Base-by-base conservation (phyloP, 1,140 invertebrate species). In the Papilio polyxenes region DNA sequence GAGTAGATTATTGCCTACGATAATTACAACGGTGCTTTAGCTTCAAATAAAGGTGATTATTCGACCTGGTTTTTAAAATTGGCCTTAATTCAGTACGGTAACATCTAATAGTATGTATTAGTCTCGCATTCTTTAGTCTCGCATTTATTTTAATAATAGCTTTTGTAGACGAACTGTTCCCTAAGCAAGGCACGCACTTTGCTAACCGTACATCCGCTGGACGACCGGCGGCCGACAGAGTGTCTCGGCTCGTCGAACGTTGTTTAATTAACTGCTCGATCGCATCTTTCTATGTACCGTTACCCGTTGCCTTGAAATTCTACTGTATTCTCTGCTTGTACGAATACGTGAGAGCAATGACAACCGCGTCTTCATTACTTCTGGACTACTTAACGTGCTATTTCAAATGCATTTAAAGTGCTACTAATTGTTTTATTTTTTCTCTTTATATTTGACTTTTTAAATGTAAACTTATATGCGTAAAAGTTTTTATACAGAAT, bases 201-300 rank as follows among this genome's bases (percentile, higher is more conserved):
- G 53, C 59, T 62, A 69, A 80, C 78, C 59, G 78, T 65, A 65
- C 78, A 65, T 80, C 78, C 78, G 78, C 15, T 69, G 59, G 44
- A 20, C n/a, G 56, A n/a, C 17, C n/a, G n/a, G 17, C 56, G 56
- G 56, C 56, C 20, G 56, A 59, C 23, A 20, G 65, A 62, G 77
- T 79, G 40, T 79, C 78, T 80, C 59, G 59, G 40, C 37, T 80
- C 37, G n/a, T 48, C 78, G 56, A 80, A 80, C 62, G 78, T 80
- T 80, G 78, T 80, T 80, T 80, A 80, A 80, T 80, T 80, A 80
- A 80, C 78, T 80, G 44, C 78, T 69, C 78, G 78, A 69, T 80
- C 65, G 78, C 78, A 69, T 80, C 56, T 80, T 49, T 62, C 59
- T 20, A 15, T 13, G 69, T 44, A 44, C 40, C 40, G 40, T 44